Conservation (phyloP, 2,797 vertebrate genomes). For the Gila robusta region DNA sequence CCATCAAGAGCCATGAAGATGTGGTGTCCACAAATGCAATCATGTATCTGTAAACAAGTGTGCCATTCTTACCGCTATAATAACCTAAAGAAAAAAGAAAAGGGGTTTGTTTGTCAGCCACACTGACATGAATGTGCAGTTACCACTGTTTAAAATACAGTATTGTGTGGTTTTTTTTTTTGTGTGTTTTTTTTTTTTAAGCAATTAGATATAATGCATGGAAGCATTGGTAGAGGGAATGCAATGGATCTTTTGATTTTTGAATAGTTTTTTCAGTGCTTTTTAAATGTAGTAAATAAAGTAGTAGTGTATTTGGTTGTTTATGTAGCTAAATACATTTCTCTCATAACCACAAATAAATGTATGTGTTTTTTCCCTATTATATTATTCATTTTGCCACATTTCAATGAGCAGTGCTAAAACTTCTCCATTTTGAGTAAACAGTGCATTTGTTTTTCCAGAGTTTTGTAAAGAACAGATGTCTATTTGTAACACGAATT, state of each 20-base stretch:
- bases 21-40: neutral
- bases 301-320: neutral
- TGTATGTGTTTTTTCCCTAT: no score
- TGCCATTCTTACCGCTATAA: neutral
- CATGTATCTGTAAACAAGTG: neutral
- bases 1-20: slow-evolving; percentile 6
- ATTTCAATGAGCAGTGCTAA: neutral
- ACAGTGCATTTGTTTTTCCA: neutral
- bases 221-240: neutral
- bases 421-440: neutral
- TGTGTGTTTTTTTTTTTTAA: no score
- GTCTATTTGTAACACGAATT: neutral
- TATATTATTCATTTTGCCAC: neutral
- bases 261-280: neutral
- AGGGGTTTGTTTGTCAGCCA: neutral
- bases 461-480: neutral
- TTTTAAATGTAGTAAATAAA: neutral
- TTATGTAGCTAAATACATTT: neutral
- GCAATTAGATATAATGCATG: neutral
- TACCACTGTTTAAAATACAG: neutral
- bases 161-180: neutral
- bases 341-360: neutral
- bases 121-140: neutral
- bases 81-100: neutral
- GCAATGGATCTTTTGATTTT: neutral